phyloP scores from a whole-genome alignment of 2,797 vertebrate species.

The Gouania willdenowi region DNA sequence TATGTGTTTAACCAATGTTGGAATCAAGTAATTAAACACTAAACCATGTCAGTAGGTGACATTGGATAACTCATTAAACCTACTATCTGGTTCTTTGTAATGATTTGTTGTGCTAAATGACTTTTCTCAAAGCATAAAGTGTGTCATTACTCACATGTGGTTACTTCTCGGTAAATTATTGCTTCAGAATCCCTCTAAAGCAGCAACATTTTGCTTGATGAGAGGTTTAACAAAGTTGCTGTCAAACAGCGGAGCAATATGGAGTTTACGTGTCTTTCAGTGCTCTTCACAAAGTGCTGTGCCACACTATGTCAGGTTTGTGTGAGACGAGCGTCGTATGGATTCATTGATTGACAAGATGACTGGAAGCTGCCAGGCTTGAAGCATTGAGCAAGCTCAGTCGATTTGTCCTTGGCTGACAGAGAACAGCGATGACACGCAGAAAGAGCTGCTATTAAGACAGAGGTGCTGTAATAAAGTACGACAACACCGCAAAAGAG shows the following conservation, averaged over 20 bases:
- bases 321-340: slow-evolving; percentile 48
- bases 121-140: too few species aligned
- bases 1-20: too few species aligned
- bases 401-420: slow-evolving; percentile 70
- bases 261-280: slow-evolving; percentile 15
- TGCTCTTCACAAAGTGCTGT: slow-evolving; percentile 60
- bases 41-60: too few species aligned
- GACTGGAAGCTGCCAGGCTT: slow-evolving; percentile 58
- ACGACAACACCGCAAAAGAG: slow-evolving; percentile 14
- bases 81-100: too few species aligned
- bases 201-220: neutral
- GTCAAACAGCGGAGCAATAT: slow-evolving; percentile 11
- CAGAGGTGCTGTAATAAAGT: slow-evolving; percentile 32
- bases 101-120: too few species aligned
- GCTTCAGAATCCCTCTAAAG: too few species aligned
- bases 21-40: too few species aligned
- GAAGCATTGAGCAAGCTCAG: slow-evolving; percentile 57
- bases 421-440: slow-evolving; percentile 61
- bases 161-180: too few species aligned
- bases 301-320: slow-evolving; percentile 38
- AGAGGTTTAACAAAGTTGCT: slow-evolving; percentile 16
- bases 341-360: slow-evolving; percentile 73
- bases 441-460: slow-evolving; percentile 54
- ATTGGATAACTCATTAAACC: too few species aligned
- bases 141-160: too few species aligned